phyloP scores from a whole-genome alignment of 2,888 invertebrate species.

The Drosophila differens region DNA sequence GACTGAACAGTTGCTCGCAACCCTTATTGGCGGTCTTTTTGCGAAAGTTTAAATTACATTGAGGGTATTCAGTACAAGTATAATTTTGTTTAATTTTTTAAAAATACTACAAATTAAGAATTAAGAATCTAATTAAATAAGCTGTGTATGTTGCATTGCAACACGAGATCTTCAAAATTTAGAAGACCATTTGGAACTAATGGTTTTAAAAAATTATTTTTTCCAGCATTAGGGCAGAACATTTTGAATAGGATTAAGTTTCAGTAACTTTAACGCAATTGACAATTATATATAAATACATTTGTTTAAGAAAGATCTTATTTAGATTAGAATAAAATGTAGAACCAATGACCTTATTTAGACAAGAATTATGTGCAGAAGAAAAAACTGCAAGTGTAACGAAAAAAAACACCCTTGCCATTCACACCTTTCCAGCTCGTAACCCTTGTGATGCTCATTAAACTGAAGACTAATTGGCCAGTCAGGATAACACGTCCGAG shows the following conservation, averaged over 20 bases:
- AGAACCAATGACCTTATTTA: neutral
- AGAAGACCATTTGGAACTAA: neutral
- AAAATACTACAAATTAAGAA: neutral
- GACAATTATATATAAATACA: neutral
- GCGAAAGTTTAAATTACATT: neutral
- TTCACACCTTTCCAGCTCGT: slow-evolving; percentile 35
- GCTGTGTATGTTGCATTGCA: neutral
- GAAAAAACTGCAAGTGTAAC: neutral
- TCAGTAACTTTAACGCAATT: neutral
- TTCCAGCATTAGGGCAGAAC: neutral
- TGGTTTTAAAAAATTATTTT: neutral
- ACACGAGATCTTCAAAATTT: neutral
- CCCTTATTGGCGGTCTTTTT: slow-evolving; percentile 4
- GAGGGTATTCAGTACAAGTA: neutral
- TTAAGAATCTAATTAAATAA: neutral
- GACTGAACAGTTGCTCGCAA: neutral
- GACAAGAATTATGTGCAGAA: neutral
- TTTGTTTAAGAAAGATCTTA: neutral
- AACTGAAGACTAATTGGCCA: slow-evolving; percentile 48
- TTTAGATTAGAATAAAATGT: neutral
- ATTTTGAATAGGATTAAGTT: neutral
- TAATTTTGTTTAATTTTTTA: neutral
- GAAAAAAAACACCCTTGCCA: neutral
- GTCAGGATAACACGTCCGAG: slow-evolving; percentile 32
- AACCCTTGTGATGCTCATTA: slow-evolving; percentile 41